These are phyloP conservation scores for Columba livia DNA, from an alignment of 2,113 vertebrate species.

Conservation along the genomic window DNA sequence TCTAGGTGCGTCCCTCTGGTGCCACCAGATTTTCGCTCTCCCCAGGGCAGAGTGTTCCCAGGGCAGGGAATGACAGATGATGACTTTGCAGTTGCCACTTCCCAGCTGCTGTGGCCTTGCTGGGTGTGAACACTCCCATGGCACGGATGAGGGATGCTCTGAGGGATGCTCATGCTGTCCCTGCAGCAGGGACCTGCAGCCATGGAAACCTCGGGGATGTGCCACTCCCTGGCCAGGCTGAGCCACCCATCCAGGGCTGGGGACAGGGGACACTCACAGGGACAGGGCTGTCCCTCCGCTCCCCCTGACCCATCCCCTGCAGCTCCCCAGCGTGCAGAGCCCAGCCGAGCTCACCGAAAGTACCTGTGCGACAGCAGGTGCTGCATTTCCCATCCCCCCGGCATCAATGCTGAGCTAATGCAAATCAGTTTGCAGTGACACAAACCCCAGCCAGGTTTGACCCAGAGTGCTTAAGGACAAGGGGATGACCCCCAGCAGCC, in stretches of 20 bases:
- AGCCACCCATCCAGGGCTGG: background rate
- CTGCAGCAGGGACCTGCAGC: background rate
- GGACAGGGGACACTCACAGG: background rate
- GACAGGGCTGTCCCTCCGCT: background rate
- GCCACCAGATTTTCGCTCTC: background rate
- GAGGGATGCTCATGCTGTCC: background rate
- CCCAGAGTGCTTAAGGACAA: background rate
- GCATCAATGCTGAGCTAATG: background rate
- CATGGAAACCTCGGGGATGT: background rate
- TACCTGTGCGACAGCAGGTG: background rate
- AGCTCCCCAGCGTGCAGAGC: background rate
- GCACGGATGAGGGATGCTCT: background rate
- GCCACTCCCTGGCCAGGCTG: background rate
- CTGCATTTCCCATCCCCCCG: background rate
- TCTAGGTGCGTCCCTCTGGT: background rate
- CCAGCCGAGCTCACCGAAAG: background rate
- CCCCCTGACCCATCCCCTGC: background rate
- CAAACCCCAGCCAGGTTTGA: background rate
- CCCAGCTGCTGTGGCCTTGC: background rate
- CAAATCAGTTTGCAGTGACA: background rate
- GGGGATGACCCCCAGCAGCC: background rate
- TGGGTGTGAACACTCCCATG: rapidly evolving
- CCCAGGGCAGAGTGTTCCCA: background rate
- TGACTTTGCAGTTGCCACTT: background rate
- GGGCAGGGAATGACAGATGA: rapidly evolving